Evolutionary conservation across 2,113 vertebrate species (phyloP).

Genomic region (Hepsetus odoe): DNA sequence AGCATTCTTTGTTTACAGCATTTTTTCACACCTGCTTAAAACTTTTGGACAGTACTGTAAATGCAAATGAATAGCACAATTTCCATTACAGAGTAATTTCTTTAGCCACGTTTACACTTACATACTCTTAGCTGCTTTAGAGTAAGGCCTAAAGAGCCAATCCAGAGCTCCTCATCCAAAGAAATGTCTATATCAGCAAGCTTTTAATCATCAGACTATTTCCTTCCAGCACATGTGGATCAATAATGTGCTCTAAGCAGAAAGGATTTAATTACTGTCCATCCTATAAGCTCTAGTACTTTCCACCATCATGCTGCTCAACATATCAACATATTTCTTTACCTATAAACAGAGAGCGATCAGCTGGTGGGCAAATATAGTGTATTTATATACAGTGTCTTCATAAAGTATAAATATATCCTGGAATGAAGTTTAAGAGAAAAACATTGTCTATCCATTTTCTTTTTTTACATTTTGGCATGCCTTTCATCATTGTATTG

Average conservation of each 20-base stretch:
- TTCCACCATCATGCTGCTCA: conserved; percentile 36
- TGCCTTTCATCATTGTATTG: background rate
- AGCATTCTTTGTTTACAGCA: too few species aligned
- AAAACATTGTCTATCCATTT: background rate
- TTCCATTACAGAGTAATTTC: conserved; percentile 1
- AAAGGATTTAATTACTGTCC: conserved; percentile 41
- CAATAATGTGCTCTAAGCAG: conserved; percentile 37
- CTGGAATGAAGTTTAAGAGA: background rate
- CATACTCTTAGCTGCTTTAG: background rate
- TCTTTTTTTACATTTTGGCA: background rate
- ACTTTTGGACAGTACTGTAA: too few species aligned
- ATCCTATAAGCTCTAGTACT: conserved; percentile 38
- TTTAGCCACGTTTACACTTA: too few species aligned
- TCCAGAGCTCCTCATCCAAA: conserved; percentile 2
- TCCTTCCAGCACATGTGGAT: conserved; percentile 37
- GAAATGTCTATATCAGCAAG: conserved; percentile 39
- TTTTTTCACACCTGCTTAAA: too few species aligned
- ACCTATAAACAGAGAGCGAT: background rate
- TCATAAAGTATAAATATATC: too few species aligned
- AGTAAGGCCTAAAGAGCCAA: conserved; percentile 21
- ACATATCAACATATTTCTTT: conserved; percentile 29
- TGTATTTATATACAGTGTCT: too few species aligned
- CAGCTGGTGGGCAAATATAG: background rate
- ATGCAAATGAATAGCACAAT: conserved; percentile 7
- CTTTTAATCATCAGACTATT: conserved; percentile 46